Conservation (phyloP, 2,888 invertebrate genomes). For the Megalurothrips usitatus region DNA sequence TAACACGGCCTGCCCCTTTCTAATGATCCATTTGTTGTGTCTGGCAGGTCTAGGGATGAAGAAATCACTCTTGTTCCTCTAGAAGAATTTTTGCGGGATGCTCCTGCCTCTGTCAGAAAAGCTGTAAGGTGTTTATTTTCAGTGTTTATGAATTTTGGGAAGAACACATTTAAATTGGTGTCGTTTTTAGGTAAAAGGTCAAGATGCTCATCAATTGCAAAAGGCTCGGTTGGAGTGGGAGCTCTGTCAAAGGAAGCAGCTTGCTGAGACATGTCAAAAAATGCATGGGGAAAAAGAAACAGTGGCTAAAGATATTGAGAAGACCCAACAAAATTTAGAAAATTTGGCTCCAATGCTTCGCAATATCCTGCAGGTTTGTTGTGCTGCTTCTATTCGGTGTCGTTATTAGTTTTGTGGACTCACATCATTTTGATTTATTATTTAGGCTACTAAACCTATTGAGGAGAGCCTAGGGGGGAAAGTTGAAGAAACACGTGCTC, state of each 20-base stretch:
- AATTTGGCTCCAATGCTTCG: slow-evolving; percentile 75
- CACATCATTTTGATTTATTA: slow-evolving; percentile 35
- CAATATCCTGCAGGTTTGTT: slow-evolving; percentile 56
- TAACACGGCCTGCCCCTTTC: background rate
- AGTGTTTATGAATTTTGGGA: background rate
- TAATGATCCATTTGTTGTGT: slow-evolving; percentile 27
- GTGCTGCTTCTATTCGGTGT: background rate
- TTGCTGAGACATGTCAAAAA: slow-evolving; percentile 70
- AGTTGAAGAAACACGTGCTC: slow-evolving; percentile 71
- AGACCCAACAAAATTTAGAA: slow-evolving; percentile 69
- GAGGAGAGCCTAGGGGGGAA: slow-evolving; percentile 82
- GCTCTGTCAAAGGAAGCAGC: slow-evolving; percentile 76
- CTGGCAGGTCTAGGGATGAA: slow-evolving; percentile 79
- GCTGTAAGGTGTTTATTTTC: background rate
- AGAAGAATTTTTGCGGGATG: slow-evolving; percentile 76
- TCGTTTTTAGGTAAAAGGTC: slow-evolving; percentile 57
- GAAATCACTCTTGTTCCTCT: slow-evolving; percentile 81
- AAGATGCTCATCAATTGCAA: slow-evolving; percentile 72
- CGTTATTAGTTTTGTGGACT: slow-evolving; percentile 7
- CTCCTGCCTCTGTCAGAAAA: slow-evolving; percentile 58
- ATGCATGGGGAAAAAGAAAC: slow-evolving; percentile 71
- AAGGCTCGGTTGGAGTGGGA: slow-evolving; percentile 89
- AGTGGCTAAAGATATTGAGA: slow-evolving; percentile 68
- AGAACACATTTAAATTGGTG: background rate
- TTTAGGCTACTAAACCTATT: slow-evolving; percentile 77